phyloP scores from a whole-genome alignment of 2,888 invertebrate species.

The Scelioninae gen. 1 region DNA sequence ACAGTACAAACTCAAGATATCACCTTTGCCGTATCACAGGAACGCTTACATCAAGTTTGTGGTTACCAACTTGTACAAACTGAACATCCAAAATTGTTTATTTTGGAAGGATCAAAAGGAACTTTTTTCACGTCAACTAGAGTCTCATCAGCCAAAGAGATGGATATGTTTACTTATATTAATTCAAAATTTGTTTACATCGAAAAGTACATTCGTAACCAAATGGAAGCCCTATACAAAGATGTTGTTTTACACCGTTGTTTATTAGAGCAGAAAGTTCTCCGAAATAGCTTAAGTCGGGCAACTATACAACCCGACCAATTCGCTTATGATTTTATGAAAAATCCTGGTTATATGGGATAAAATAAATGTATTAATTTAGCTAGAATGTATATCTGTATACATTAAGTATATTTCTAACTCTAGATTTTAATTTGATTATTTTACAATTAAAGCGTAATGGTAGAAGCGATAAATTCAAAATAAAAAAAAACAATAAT shows the following conservation, averaged over 20 bases:
- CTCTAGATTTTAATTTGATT: no score
- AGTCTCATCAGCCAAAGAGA: background rate
- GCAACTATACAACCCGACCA: constrained; percentile 2
- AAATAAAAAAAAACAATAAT: no score
- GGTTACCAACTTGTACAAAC: background rate
- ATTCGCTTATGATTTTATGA: no score
- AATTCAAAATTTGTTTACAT: constrained; percentile 10
- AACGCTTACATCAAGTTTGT: no score
- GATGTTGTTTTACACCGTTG: constrained; percentile 1
- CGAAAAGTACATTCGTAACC: background rate
- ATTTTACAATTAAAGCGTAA: no score
- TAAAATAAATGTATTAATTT: no score
- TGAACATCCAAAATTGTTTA: background rate
- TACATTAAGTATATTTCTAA: no score
- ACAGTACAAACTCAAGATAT: no score
- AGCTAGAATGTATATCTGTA: no score
- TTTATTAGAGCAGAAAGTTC: background rate
- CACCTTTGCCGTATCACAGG: no score
- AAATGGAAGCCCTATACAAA: background rate
- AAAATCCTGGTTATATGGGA: constrained; percentile 11
- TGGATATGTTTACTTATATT: constrained; percentile 1
- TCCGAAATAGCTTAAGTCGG: constrained; percentile 2
- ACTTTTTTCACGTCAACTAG: background rate
- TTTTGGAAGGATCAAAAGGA: background rate
- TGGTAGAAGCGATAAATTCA: no score